A percentile compares a stretch with the other conserved stretches of the same genome.
These are phyloP conservation scores for Ibycter americanus DNA, from an alignment of 2,797 vertebrate species.

Conservation along the genomic window DNA sequence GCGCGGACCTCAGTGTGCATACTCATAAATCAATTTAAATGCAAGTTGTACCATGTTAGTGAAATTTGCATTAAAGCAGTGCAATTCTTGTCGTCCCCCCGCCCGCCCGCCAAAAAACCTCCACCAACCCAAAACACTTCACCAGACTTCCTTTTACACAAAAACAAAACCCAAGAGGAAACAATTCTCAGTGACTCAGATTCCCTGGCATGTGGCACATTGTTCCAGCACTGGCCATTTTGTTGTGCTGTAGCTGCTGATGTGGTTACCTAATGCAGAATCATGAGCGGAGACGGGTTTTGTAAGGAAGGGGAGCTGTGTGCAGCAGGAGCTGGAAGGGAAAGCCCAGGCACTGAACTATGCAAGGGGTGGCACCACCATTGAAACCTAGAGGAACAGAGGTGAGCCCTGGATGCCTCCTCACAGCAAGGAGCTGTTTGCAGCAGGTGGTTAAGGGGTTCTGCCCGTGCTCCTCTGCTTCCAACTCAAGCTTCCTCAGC, in stretches of 20 bases:
- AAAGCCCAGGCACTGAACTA: not conserved
- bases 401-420: not conserved
- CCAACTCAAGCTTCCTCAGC: not conserved
- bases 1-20: not conserved
- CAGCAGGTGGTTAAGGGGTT: not conserved
- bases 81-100: not conserved
- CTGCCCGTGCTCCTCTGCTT: not conserved
- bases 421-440: no score
- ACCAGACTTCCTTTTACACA: not conserved
- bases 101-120: not conserved
- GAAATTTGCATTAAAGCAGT: not conserved
- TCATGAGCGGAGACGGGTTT: no score
- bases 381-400: not conserved
- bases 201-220: not conserved
- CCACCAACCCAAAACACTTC: not conserved
- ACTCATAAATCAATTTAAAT: constrained; percentile 37
- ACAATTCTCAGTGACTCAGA: not conserved
- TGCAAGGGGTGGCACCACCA: not conserved
- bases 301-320: not conserved
- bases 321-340: not conserved
- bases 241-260: not conserved
- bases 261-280: not conserved
- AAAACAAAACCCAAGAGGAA: not conserved
- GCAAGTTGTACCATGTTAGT: not conserved
- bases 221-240: not conserved